Base-by-base conservation (phyloP, 2,888 invertebrate genomes). In the Drosophila subquinaria region DNA sequence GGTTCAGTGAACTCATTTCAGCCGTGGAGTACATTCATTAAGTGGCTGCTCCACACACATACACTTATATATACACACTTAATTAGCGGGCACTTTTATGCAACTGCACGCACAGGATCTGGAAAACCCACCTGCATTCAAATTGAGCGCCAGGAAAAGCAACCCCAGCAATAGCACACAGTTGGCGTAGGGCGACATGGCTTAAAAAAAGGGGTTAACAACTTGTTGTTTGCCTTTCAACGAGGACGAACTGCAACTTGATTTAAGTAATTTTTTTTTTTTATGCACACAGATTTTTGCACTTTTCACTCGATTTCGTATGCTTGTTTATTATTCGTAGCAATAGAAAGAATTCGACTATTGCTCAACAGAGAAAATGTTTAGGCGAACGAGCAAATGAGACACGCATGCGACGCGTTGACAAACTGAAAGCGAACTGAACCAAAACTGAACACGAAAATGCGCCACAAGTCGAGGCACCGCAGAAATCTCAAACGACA, bases 381-480 rank as follows among this genome's bases (percentile, higher is more conserved):
- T 43, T 17, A 4, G 35, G 36, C 17, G 63, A 33, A 47, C 27
- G 63, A 47, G 17, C 23, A 50, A 17, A 13, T 1, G 30, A 63
- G 27, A 42, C 45, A 69, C 88, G 77, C 84, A 86, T 85, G 90
- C 77, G 89, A 86, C 89, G 76, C 82, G 82, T 77, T 84, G 88
- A 78, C 82, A 89, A 88, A 81, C 79, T 76, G 73, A 86, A 80
- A 66, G 82, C 80, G 73, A 80, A 90, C 81, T 78, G 72, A 88
- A 83, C 57, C 69, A 48, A 76, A 79, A 77, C 75, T 69, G 88
- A 84, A 73, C 64, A 69, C 70, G 74, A 89, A 73, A 78, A 67
- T 56, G 70, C 79, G 77, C 66, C 77, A 73, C 79, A 79, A 70
- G 66, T 69, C 68, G 70, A 59, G 53, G 62, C 67, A 53, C 38